These are phyloP conservation scores for Drosophila meridiana DNA, from an alignment of 2,888 invertebrate genomes.

Conservation along the genomic window DNA sequence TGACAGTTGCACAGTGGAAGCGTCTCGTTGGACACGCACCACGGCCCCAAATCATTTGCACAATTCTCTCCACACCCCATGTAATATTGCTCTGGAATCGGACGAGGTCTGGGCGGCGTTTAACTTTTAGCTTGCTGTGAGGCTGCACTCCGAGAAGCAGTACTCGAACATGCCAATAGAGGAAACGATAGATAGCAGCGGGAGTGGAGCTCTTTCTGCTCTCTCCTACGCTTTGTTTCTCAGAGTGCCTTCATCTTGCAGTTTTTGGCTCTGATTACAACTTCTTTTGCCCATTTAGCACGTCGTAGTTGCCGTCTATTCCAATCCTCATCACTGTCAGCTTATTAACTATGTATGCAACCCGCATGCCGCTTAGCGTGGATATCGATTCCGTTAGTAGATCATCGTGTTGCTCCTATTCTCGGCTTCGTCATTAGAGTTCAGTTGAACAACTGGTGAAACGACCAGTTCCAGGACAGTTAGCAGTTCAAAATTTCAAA, in stretches of 20 bases:
- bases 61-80: slow-evolving; percentile 17
- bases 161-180: slow-evolving; percentile 46
- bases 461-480: neutral
- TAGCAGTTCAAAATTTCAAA: slow-evolving; percentile 30
- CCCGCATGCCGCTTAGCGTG: slow-evolving; percentile 40
- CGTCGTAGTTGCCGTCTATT: slow-evolving; percentile 59
- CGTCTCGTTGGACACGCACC: slow-evolving; percentile 75
- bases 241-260: slow-evolving; percentile 56
- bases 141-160: slow-evolving; percentile 32
- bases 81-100: slow-evolving; percentile 17
- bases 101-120: slow-evolving; percentile 48
- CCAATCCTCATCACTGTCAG: slow-evolving; percentile 19
- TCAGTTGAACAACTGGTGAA: neutral
- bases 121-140: slow-evolving; percentile 62
- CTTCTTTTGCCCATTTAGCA: slow-evolving; percentile 69
- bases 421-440: neutral
- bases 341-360: slow-evolving; percentile 56
- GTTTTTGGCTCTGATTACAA: slow-evolving; percentile 72
- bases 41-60: slow-evolving; percentile 75
- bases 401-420: slow-evolving; percentile 17
- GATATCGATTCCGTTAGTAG: slow-evolving; percentile 28
- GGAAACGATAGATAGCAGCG: slow-evolving; percentile 68
- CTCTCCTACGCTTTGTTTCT: neutral
- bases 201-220: slow-evolving; percentile 20
- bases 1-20: slow-evolving; percentile 59